Percentiles rank a stretch among this genome's conserved stretches.
These are phyloP conservation scores for Aphelenchoides fujianensis DNA, from an alignment of 1,140 invertebrate genomes.

Conservation along the genomic window DNA sequence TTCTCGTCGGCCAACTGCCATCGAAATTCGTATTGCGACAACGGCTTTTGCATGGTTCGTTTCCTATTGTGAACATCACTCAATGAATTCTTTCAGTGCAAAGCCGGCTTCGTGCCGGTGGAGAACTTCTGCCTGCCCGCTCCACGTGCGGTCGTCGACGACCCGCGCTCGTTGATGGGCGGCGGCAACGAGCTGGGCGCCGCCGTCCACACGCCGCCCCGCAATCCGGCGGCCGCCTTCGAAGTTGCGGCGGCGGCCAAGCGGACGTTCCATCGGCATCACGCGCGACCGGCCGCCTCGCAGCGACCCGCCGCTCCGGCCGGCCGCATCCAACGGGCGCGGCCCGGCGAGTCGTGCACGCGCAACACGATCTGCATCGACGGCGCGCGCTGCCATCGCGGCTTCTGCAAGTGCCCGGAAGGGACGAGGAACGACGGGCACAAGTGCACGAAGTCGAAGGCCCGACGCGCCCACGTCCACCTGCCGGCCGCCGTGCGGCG, in stretches of 20 bases:
- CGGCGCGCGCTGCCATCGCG: constrained; percentile 51
- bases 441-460: background rate
- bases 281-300: background rate
- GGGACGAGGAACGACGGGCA: constrained; percentile 39
- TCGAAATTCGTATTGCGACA: constrained; percentile 56
- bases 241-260: background rate
- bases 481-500: background rate
- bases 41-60: too few relatives aligned
- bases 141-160: constrained; percentile 40
- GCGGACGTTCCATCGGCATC: background rate
- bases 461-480: background rate
- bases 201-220: background rate
- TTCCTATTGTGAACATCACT: too few relatives aligned
- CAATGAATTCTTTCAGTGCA: too few relatives aligned
- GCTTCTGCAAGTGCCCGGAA: too few relatives aligned
- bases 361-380: constrained; percentile 41
- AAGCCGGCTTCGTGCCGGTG: constrained; percentile 36
- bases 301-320: background rate
- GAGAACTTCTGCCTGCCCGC: constrained; percentile 46
- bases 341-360: constrained; percentile 26
- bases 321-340: background rate
- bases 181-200: background rate
- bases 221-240: background rate
- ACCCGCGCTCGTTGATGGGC: constrained; percentile 16
- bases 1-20: constrained; percentile 48